A percentile compares a stretch with the other conserved stretches of the same genome.
phyloP scores from a whole-genome alignment of 2,888 invertebrate genomes.

The Mimachlamys varia region DNA sequence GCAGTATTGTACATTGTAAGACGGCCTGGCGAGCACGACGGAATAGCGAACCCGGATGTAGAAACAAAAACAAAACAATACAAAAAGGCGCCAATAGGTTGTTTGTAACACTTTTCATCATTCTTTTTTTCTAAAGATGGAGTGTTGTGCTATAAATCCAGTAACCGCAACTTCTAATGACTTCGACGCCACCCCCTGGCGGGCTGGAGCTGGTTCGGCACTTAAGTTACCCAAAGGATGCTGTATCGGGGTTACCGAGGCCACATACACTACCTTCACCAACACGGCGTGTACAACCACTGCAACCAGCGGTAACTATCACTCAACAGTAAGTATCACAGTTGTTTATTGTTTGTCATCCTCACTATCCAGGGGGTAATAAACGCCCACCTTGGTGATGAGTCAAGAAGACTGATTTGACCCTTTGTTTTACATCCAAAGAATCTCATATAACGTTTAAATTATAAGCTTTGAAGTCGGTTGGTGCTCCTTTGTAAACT shows the following conservation, averaged over 20 bases:
- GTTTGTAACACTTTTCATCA: too few relatives aligned
- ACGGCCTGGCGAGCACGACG: too few relatives aligned
- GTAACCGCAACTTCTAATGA: neutral
- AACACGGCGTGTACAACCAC: constrained; percentile 40
- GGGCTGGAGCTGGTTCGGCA: neutral
- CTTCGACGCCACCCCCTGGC: neutral
- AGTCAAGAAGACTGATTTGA: too few relatives aligned
- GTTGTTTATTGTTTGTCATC: neutral
- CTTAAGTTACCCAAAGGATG: neutral
- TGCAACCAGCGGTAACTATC: neutral
- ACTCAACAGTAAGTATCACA: neutral
- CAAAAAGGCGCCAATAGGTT: neutral
- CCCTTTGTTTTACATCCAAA: too few relatives aligned
- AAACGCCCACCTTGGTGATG: too few relatives aligned
- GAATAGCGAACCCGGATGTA: neutral
- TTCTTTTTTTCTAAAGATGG: neutral
- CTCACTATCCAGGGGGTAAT: too few relatives aligned
- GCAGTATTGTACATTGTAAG: too few relatives aligned
- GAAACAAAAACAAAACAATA: too few relatives aligned
- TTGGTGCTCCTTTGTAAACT: too few relatives aligned
- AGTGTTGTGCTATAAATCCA: neutral
- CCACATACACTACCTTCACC: neutral
- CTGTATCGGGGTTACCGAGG: neutral
- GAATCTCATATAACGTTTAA: too few relatives aligned
- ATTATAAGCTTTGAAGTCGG: too few relatives aligned